These are phyloP conservation scores for Periophthalmus magnuspinnatus DNA, from an alignment of 2,797 vertebrate genomes.

Conservation along the genomic window DNA sequence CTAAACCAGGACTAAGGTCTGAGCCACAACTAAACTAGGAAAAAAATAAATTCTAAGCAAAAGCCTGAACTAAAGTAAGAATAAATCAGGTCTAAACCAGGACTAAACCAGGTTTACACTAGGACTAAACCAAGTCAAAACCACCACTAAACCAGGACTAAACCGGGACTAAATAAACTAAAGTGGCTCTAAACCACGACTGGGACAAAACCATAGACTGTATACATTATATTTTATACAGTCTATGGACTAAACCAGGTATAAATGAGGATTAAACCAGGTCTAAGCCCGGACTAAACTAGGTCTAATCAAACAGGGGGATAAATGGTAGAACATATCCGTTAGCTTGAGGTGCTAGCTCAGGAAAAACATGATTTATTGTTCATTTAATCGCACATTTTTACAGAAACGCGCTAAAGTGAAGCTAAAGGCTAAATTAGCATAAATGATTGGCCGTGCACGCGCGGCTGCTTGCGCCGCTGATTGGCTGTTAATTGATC, in stretches of 20 bases:
- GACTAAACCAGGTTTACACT: not conserved
- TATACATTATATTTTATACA: too few relatives aligned
- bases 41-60: too few relatives aligned
- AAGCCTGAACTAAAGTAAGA: too few relatives aligned
- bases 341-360: not conserved
- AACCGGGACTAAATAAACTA: not conserved
- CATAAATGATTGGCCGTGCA: not conserved
- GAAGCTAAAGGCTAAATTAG: not conserved
- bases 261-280: not conserved
- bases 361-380: not conserved
- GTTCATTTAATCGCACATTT: not conserved
- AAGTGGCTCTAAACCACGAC: not conserved
- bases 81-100: not conserved
- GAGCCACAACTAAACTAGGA: too few relatives aligned
- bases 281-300: not conserved
- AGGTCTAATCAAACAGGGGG: not conserved
- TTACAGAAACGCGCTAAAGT: not conserved
- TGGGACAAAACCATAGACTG: not conserved
- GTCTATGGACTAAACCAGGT: not conserved
- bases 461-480: not conserved
- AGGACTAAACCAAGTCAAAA: not conserved
- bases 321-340: not conserved
- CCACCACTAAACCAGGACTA: not conserved
- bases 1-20: too few relatives aligned
- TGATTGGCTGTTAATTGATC: conserved; percentile 7